Conservation (phyloP, 2,797 vertebrate species). For the Distichodus sexfasciatus region DNA sequence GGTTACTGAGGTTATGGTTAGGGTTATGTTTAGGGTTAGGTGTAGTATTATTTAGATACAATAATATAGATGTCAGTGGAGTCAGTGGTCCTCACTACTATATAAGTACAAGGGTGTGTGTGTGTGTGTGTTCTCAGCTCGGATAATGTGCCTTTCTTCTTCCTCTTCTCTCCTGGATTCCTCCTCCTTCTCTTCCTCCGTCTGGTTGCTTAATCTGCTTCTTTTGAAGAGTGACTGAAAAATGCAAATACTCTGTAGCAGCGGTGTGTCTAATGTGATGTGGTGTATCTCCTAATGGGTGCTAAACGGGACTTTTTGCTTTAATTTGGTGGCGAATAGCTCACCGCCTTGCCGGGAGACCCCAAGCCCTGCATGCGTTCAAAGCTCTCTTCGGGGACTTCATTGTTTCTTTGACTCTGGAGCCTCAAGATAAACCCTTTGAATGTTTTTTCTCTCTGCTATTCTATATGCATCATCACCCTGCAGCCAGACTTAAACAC, state of each 20-base stretch:
- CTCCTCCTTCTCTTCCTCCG: conserved; percentile 46
- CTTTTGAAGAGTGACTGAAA: background rate
- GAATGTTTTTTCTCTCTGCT: conserved; percentile 27
- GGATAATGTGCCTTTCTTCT: conserved; percentile 19
- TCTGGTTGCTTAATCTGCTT: background rate
- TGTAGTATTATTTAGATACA: no score
- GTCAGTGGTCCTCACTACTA: no score
- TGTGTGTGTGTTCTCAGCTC: background rate
- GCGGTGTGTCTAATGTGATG: background rate
- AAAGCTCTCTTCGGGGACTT: background rate
- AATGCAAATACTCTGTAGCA: background rate
- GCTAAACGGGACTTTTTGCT: background rate
- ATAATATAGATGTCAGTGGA: no score
- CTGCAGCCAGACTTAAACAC: conserved; percentile 17
- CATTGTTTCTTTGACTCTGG: background rate
- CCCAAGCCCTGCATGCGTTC: background rate
- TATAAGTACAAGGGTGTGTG: no score
- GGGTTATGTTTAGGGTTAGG: no score
- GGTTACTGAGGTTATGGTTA: no score
- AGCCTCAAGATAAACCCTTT: background rate
- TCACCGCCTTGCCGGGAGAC: background rate
- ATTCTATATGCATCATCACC: conserved; percentile 22
- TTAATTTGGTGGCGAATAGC: background rate
- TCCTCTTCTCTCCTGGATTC: conserved; percentile 35
- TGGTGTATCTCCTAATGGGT: background rate